Base-by-base conservation (phyloP, 2,888 invertebrate genomes). In the Unio delphinus region DNA sequence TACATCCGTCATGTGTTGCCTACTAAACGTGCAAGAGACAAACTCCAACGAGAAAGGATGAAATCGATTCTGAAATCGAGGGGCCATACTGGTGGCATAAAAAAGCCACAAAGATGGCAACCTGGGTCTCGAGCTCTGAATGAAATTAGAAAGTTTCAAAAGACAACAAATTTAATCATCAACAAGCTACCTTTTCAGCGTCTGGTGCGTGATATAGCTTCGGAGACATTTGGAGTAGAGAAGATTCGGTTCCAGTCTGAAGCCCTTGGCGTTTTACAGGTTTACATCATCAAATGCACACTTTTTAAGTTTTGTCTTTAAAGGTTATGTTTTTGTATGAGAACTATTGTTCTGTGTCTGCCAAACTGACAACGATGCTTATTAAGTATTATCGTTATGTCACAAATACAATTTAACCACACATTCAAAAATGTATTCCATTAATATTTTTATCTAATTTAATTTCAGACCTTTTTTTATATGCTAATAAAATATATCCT, bases 101-200 rank as follows among this genome's bases (percentile, higher is more conserved):
- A 75, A 56, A 61, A 68, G 58, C 55, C 67, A 4, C 66, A 28
- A 18, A 54, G 18, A 17, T 70, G 64, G 66, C 61, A 60, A 26
- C 73, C 72, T 18, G 73, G 75, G 20, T 61, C 45, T 6, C 64
- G 67, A 23, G 70, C 67, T 62, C 62, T 75, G 8, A 57, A 55
- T 17, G 75, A 75, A 70, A 75, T 75, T 17, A 66, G 72, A 64
- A 64, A 66, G 55, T 75, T 67, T 45, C 73, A 75, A 62, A 63
- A 69, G 68, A 63, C 69, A 54, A 73, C 75, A 23, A 64, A 73
- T n/a, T 59, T 68, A 30, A 55, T 73, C 17, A 60, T 73, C 55
- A 67, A 63, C 34, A 73, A 71, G 57, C 18, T 66, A 26, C 61
- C 75, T 30, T 76, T 76, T 54, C 75, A 76, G 34, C 62, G 73